Base-by-base conservation (phyloP, 2,797 vertebrate species). In the Crenichthys baileyi region DNA sequence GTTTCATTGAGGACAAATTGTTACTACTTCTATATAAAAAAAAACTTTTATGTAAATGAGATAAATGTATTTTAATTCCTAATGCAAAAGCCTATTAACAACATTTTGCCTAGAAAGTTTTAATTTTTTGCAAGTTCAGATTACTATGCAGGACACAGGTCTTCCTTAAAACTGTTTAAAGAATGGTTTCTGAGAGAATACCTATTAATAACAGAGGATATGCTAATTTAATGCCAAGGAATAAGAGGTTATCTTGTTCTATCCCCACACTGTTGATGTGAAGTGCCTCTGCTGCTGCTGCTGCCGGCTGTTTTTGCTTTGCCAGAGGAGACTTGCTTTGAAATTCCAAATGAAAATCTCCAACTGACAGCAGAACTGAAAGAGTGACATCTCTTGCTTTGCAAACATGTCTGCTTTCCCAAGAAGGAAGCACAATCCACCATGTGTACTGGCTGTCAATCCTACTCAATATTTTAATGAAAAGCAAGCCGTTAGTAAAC, bases 321-420 rank as follows among this genome's bases (percentile, higher is more conserved):
- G 92, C 92, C 91, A 81, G 85, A 89, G 90, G 92, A 87, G 72
- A 41, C 72, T 70, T 71, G 73, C 88, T 92, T 92, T 93, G 88
- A 94, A 90, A 81, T 68, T 78, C 61, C 61, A 94, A 94, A 95
- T 95, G 93, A 95, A 95, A 93, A 95, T 84, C 83, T 93, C 92
- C 85, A 74, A 56, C 86, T 93, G 93, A 94, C 92, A 91, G 87
- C 72, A 79, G 75, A 80, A 80, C 50, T 78, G 83, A 81, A 73
- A 78, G 90, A 89, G 85, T 87, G 91, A 85, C 93, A 91, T 94
- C 87, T 92, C 90, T 80, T 84, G 88, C 75, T 29, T 68, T 72
- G 84, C 71, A 79, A 83, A 86, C 82, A 77, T 75, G 85, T 72
- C 77, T 76, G 76, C 75, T 73, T 85, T 83, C 83, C 70, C 78